A percentile compares a stretch with the other conserved stretches of the same genome.
Conservation (phyloP, 2,888 invertebrate genomes). For the Eulithis prunata region DNA sequence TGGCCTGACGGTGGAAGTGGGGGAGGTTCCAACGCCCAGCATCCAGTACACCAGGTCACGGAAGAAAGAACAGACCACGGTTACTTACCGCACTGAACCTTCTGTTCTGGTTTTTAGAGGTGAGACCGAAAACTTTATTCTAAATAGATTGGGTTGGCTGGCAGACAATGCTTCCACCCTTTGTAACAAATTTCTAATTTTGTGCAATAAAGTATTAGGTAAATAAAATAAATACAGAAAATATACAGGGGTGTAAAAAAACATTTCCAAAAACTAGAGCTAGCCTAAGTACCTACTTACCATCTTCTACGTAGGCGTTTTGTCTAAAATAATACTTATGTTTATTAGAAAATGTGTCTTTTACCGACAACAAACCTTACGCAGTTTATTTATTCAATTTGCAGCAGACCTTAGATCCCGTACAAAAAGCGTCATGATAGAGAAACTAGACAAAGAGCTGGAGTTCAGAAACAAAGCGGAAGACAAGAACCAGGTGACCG, state of each 20-base stretch:
- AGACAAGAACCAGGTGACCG: constrained; percentile 16
- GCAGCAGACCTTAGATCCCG: constrained; percentile 8
- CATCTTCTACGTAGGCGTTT: too few species aligned
- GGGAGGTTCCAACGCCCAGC: constrained; percentile 14
- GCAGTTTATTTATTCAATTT: background rate
- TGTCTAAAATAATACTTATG: too few species aligned
- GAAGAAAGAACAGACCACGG: background rate
- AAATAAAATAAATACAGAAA: too few species aligned
- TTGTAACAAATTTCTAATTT: too few species aligned
- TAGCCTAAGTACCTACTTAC: too few species aligned
- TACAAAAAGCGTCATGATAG: constrained; percentile 22
- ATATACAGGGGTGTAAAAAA: too few species aligned
- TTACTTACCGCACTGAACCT: constrained; percentile 1
- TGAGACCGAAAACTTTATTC: background rate
- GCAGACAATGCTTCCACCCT: too few species aligned
- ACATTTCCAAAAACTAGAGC: too few species aligned
- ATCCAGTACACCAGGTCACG: constrained; percentile 9
- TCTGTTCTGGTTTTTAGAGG: constrained; percentile 16
- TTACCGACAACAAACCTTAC: too few species aligned
- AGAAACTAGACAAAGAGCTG: constrained; percentile 32
- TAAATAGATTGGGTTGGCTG: too few species aligned
- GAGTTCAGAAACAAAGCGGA: constrained; percentile 26
- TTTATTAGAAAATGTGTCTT: too few species aligned
- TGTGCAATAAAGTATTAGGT: too few species aligned
- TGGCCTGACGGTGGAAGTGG: constrained; percentile 21